Conservation (phyloP, 2,113 vertebrate genomes). For the Entelurus aequoreus region DNA sequence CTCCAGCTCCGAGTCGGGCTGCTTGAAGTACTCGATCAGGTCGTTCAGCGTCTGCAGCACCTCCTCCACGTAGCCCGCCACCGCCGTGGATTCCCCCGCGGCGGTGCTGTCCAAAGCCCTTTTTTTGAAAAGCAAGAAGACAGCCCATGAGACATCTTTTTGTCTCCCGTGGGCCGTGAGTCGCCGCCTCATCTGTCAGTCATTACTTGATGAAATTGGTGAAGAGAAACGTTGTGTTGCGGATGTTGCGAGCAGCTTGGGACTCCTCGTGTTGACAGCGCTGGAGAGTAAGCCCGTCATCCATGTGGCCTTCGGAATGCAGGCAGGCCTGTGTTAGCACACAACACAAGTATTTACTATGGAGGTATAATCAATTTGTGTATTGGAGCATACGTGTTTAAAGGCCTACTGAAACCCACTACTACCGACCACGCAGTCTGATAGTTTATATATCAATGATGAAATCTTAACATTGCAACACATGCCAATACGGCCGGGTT, state of each 20-base stretch:
- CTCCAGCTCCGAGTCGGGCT: conserved; percentile 83
- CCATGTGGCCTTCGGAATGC: conserved; percentile 94
- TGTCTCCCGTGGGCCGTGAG: neutral
- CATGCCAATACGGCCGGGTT: too few species aligned
- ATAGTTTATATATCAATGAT: too few species aligned
- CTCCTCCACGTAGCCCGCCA: conserved; percentile 81
- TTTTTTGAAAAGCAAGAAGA: neutral
- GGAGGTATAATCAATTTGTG: neutral
- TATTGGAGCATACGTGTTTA: neutral
- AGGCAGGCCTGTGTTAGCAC: conserved; percentile 79
- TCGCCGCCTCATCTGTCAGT: neutral
- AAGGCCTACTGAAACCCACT: too few species aligned
- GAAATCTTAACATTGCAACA: too few species aligned
- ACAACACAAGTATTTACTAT: neutral
- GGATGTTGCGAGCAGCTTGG: conserved; percentile 90
- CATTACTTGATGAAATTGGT: conserved; percentile 87
- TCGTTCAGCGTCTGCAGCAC: conserved; percentile 91
- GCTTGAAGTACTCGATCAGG: conserved; percentile 91
- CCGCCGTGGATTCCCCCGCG: conserved; percentile 73
- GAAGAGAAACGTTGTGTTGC: conserved; percentile 88
- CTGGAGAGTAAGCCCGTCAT: conserved; percentile 89
- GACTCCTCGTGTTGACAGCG: conserved; percentile 92
- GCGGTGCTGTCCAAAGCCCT: conserved; percentile 66
- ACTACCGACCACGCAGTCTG: too few species aligned
- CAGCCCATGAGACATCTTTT: neutral